phyloP scores from a whole-genome alignment of 2,888 invertebrate genomes.

The Drosophila macrospina region DNA sequence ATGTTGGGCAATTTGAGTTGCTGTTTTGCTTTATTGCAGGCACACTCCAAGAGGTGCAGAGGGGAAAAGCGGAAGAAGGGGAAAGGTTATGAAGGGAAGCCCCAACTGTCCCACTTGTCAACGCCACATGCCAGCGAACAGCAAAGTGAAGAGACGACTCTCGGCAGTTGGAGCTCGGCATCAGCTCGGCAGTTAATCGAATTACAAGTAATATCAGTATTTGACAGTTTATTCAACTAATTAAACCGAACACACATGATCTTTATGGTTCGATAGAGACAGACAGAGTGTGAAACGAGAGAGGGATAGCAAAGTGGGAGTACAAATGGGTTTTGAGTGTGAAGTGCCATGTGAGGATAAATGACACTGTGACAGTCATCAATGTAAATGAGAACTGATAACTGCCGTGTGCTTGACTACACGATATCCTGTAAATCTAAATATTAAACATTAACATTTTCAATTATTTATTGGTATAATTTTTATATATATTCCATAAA shows the following conservation, averaged over 20 bases:
- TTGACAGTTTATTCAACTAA: conserved; percentile 63
- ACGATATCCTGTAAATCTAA: not conserved
- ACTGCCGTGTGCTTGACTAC: not conserved
- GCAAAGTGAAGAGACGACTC: conserved; percentile 6
- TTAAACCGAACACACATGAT: conserved; percentile 49
- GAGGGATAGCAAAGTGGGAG: not conserved
- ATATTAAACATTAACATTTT: not conserved
- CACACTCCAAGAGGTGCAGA: not conserved
- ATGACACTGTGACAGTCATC: not conserved
- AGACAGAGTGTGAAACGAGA: not conserved
- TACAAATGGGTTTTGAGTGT: not conserved
- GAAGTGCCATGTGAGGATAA: not conserved
- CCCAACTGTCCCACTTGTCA: conserved; percentile 51
- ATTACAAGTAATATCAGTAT: conserved; percentile 42
- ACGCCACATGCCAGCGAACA: conserved; percentile 26
- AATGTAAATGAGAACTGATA: not conserved
- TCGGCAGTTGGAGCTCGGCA: conserved; percentile 12
- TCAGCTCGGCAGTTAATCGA: conserved; percentile 53
- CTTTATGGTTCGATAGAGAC: conserved; percentile 17
- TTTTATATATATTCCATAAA: not conserved
- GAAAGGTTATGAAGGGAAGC: not conserved
- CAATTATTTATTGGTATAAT: not conserved
- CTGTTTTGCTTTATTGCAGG: conserved; percentile 48
- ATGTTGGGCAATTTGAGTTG: conserved; percentile 47
- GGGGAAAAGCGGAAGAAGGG: not conserved